Evolutionary conservation across 1,140 invertebrate species (phyloP), one percentile per base, ranked within the genome.

Genomic region (Leptinotarsa defecta): DNA sequence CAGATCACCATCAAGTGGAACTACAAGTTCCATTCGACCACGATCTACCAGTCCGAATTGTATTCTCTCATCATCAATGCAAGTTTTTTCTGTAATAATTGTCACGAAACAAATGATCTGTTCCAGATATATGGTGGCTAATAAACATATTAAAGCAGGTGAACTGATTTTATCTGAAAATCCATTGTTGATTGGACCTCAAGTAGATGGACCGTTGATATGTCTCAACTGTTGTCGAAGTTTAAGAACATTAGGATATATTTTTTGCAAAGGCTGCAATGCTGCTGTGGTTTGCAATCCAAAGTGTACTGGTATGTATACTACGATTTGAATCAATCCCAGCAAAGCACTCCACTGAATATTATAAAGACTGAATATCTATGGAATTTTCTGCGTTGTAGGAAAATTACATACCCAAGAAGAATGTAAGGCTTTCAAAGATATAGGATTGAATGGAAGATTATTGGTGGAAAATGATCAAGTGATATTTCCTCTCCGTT

Each of bases 141-240:
- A 88, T 0, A 87, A 91, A 76, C 89, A 92, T 79, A 90, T 94
- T 11, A 88, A 89, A 78, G 86, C 87, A 76, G 91, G 91, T 4
- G 91, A 92, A 85, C 84, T 90, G 70, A 90, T 94, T 49, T 79
- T 93, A 3, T 88, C 87, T 68, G 91, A 94, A 83, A 85, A 87
- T 61, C 91, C 92, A 0, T 83, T 91, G 3, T 83, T 92, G 0
- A 75, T 89, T 19, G 91, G 90, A 0, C 90, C 91, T 0, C 89
- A 88, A 79, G 88, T 90, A 34, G 81, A 86, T 4, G 86, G 87
- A 17, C 72, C 82, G 4, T 86, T 88, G 0, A 83, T 88, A n/a
- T 92, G 91, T 80, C 83, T 92, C 22, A 87, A 89, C 0, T 94
- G 92, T 75, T 88, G 90, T 72, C 86, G 86, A 78, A 57, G 20